Percentiles rank a stretch among this genome's conserved stretches.
phyloP scores from a whole-genome alignment of 1,140 invertebrate genomes.

The Protaetia brevitarsis region DNA sequence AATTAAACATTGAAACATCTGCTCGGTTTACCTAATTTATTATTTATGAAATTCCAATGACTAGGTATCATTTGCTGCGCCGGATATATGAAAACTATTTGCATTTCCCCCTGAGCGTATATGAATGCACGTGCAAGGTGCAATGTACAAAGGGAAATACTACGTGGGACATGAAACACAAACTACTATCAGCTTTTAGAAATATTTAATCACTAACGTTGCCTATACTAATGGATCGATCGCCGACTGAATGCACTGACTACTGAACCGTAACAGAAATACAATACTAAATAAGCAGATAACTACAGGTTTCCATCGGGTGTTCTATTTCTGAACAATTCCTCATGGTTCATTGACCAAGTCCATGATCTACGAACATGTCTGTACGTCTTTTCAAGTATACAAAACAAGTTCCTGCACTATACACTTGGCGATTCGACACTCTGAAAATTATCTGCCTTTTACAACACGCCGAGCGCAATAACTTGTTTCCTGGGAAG shows the following conservation, averaged over 20 bases:
- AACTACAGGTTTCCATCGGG: conserved; percentile 17
- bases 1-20: conserved; percentile 6
- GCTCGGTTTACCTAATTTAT: background rate
- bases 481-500: background rate
- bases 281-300: conserved; percentile 20
- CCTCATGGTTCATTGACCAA: conserved; percentile 16
- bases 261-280: conserved; percentile 21
- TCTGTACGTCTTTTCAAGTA: conserved; percentile 13
- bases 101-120: background rate
- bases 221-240: conserved; percentile 10
- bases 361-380: conserved; percentile 21
- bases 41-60: background rate
- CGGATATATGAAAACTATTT: background rate
- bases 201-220: background rate
- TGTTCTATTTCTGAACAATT: conserved; percentile 20
- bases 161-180: background rate
- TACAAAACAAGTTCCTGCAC: background rate
- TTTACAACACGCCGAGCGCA: background rate
- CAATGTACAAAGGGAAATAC: background rate
- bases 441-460: conserved; percentile 5
- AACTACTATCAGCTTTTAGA: background rate
- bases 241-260: background rate
- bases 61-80: background rate
- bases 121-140: background rate
- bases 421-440: background rate